Base-by-base conservation (phyloP, 2,888 invertebrate genomes). In the Gonocerus acuteangulatus region DNA sequence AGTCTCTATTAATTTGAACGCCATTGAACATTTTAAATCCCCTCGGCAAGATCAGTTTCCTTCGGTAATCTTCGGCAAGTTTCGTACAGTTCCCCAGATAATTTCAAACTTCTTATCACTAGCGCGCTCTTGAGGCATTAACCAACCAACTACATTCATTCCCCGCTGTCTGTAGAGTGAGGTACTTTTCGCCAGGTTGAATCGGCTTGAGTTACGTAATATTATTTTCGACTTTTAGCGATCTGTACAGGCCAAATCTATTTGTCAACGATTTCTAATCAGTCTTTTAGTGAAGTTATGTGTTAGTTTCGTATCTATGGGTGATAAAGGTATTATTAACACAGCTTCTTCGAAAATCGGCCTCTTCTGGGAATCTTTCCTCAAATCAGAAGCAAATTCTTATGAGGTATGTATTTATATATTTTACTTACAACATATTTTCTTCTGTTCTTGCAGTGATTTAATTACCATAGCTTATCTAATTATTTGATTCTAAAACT, bases 301-400 rank as follows among this genome's bases (percentile, higher is more conserved):
- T 49, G 45, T 22, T 42, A 45, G 34, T 52, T 54, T 52, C 23
- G 62, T 64, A 62, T 49, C 60, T 64, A 64, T 64, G 64, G 64
- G 64, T 62, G 64, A 64, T 56, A 64, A 64, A 62, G 52, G 52
- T n/a, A 27, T 61, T 15, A 60, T 60, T 22, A 60, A 56, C 36
- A 21, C 62, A 9, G 44, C 60, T 18, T 62, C 65, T 3, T 60
- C 65, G 42, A 65, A 63, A 65, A 52, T 65, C 27, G 60, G 58
- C 48, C 54, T 62, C 36, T 65, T 79, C 68, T 83, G 83, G 82
- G 80, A 82, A 65, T 77, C 78, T 65, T 83, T 82, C 73, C 80
- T 82, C 73, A 79, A 79, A 69, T 79, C 82, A 9, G 81, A 82
- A 70, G 78, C 79, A 52, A 80, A 80, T 19, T 79, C 81, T 70